Conservation (phyloP, 2,797 vertebrate species). For the Trachurus trachurus region DNA sequence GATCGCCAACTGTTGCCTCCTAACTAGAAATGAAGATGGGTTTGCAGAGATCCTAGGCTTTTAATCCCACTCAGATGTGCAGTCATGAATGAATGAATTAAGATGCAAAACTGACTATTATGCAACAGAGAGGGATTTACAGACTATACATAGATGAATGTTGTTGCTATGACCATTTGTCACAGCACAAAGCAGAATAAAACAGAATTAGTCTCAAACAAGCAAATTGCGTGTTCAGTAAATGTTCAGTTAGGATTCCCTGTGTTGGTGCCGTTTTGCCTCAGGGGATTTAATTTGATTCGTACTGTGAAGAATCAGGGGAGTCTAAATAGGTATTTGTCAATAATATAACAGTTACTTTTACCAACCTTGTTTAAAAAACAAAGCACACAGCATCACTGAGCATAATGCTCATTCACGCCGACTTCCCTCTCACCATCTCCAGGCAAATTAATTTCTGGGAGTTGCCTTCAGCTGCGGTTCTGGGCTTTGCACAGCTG, state of each 20-base stretch:
- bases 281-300: conserved; percentile 17
- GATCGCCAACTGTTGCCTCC: neutral
- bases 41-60: neutral
- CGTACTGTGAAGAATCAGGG: conserved; percentile 12
- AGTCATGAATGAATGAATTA: conserved; percentile 16
- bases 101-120: conserved; percentile 5
- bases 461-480: conserved; percentile 67
- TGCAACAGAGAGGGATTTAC: neutral
- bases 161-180: neutral
- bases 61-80: conserved; percentile 9
- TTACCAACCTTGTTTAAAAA: conserved; percentile 43
- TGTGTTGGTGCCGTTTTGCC: neutral
- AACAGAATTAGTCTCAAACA: conserved; percentile 6
- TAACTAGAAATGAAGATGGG: neutral
- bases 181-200: conserved; percentile 6
- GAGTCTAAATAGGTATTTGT: conserved; percentile 5
- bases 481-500: conserved; percentile 68
- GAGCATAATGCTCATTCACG: conserved; percentile 68
- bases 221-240: neutral
- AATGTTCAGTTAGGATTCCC: neutral
- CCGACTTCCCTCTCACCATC: conserved; percentile 49
- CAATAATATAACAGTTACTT: conserved; percentile 26
- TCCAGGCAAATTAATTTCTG: conserved; percentile 72
- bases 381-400: conserved; percentile 40
- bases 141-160: neutral